These are phyloP conservation scores for Amphiprion clarkii DNA, from an alignment of 2,797 vertebrate species.

Conservation along the genomic window DNA sequence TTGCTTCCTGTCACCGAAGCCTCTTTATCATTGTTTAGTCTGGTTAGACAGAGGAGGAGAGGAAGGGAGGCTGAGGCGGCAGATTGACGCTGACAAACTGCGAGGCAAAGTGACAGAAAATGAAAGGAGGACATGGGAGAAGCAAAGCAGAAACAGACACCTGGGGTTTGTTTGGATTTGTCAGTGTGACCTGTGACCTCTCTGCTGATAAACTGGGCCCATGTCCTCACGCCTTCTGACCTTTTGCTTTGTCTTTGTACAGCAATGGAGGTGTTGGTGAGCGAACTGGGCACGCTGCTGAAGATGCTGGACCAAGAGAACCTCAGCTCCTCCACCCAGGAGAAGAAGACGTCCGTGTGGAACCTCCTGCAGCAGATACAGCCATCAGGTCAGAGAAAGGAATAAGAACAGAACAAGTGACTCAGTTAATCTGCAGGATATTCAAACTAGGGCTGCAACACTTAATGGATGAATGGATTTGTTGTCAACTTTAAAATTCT, in stretches of 20 bases:
- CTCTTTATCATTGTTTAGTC: slow-evolving; percentile 65
- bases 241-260: slow-evolving; percentile 33
- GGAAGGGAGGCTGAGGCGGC: slow-evolving; percentile 19
- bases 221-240: slow-evolving; percentile 18
- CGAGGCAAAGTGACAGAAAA: slow-evolving; percentile 53
- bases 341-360: slow-evolving; percentile 94
- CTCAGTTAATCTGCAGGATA: background rate
- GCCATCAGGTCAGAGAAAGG: slow-evolving; percentile 83
- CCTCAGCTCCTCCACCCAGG: slow-evolving; percentile 91
- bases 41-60: slow-evolving; percentile 31
- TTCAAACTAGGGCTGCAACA: background rate
- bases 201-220: slow-evolving; percentile 42
- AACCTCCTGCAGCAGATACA: slow-evolving; percentile 94
- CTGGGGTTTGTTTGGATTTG: slow-evolving; percentile 72
- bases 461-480: too few relatives aligned
- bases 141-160: slow-evolving; percentile 33
- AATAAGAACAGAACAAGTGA: background rate
- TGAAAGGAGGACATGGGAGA: slow-evolving; percentile 39
- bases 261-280: slow-evolving; percentile 96
- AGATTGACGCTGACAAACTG: slow-evolving; percentile 50
- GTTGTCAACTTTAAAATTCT: too few relatives aligned
- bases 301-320: slow-evolving; percentile 96
- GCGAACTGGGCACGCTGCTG: slow-evolving; percentile 92
- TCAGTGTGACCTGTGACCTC: slow-evolving; percentile 62
- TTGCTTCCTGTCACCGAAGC: slow-evolving; percentile 41